Base-by-base conservation (phyloP, 2,888 invertebrate species). In the Tachina grossa region DNA sequence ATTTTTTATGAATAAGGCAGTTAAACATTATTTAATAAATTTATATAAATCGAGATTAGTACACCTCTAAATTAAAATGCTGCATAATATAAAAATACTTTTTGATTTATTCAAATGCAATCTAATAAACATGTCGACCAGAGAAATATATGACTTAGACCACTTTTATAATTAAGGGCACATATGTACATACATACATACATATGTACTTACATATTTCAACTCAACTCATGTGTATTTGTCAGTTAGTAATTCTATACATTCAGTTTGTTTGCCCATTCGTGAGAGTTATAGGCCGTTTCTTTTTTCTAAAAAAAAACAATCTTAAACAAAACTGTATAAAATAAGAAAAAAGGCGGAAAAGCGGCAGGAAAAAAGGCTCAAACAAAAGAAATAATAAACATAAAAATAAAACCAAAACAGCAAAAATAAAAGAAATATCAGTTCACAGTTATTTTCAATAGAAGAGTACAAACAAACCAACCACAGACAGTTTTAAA, bases 301-400 rank as follows among this genome's bases (percentile, higher is more conserved):
- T 9, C 9, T 1, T 65, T 1, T 31, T 49, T 66, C 13, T 10
- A 14, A 61, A 13, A 19, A 45, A 68, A 14, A 31, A 31, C 6
- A 31, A 31, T 66, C 39, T 43, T 61, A 14, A 31, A 14, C 4
- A 57, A 49, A 68, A 68, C 14, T 9, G 14, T 14, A 11, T 43
- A 16, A 6, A 63, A 53, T 14, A 55, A 55, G 31, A 53, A 63
- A 11, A 14, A 22, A 16, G 22, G 59, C 72, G 31, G 74, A 14
- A 31, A 16, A 47, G 59, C 72, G 31, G 74, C 51, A 39, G 61
- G 13, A 43, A 66, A n/a, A 65, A 55, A 68, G n/a, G 13, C 63
- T 16, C 16, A n/a, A 43, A 19, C 4, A 43, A 22, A 45, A 39
- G 13, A 43, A 74, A 22, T 19, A 45, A 49, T 16, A 76, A 45